Base-by-base conservation (phyloP, 2,888 invertebrate species). In the Tanytarsus gracilentus region DNA sequence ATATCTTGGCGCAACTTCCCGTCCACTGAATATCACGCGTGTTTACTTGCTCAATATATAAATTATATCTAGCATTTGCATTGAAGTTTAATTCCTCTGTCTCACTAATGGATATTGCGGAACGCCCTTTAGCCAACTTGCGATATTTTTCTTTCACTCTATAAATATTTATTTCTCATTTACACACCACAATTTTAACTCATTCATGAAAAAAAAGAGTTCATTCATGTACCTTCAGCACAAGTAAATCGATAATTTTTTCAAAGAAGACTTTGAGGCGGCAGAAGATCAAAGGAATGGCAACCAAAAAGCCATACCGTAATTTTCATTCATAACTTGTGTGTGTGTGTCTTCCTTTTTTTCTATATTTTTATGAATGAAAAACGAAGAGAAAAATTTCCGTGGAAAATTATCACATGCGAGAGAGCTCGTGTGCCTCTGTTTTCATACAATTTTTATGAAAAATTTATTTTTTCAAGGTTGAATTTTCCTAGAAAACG, bases 301-400 rank as follows among this genome's bases (percentile, higher is more conserved):
- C 18, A 55, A 36, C 36, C 44, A 18, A 44, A 33, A 44, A 44
- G 44, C 44, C 44, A 44, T 44, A 23, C 44, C 44, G 44, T 58
- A 56, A 56, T 58, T 55, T 58, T 58, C 58, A 58, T 58, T 58
- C 58, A 58, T 58, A 58, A 58, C 16, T 49, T 18, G 5, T 11
- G 27, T 44, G 26, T n/a, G n/a, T n/a, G n/a, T n/a, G n/a, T n/a
- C n/a, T n/a, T n/a, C n/a, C n/a, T n/a, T n/a, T n/a, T n/a, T n/a
- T n/a, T n/a, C n/a, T n/a, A n/a, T n/a, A 48, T 29, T 44, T 56
- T 58, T 58, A 48, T 58, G 58, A 58, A 58, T 58, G 58, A 44
- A 44, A 21, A 44, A 18, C 8, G 11, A 21, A n/a, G 6, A 23
- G n/a, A n/a, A n/a, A 30, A 27, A 29, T 58, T 58, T 39, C 23